Conservation (phyloP, 2,888 invertebrate genomes). For the Mystacides longicornis region DNA sequence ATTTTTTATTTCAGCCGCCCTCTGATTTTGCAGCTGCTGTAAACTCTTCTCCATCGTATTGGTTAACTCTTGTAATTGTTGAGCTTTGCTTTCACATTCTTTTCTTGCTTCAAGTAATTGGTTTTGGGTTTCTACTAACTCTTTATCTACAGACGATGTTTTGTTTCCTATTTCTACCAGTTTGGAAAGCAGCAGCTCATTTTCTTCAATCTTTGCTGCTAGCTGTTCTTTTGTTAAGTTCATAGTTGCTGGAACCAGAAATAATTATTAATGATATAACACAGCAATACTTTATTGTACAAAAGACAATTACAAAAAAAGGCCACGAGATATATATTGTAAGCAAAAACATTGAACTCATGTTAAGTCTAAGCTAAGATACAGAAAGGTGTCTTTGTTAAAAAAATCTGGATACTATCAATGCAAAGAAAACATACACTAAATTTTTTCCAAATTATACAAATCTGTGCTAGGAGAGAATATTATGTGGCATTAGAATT, state of each 20-base stretch:
- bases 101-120: conserved; percentile 13
- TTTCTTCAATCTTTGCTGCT: conserved; percentile 48
- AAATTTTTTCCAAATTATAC: too few relatives aligned
- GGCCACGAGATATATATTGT: too few relatives aligned
- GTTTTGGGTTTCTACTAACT: conserved; percentile 15
- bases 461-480: too few relatives aligned
- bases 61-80: conserved; percentile 17
- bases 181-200: conserved; percentile 37
- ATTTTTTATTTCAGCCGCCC: conserved; percentile 49
- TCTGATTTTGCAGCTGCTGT: conserved; percentile 35
- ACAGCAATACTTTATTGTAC: too few relatives aligned
- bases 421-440: too few relatives aligned
- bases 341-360: too few relatives aligned
- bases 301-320: too few relatives aligned
- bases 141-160: conserved; percentile 15
- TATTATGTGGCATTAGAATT: too few relatives aligned
- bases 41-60: conserved; percentile 22
- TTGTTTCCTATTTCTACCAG: conserved; percentile 17
- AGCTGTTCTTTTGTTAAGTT: conserved; percentile 45
- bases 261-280: too few relatives aligned
- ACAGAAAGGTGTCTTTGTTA: too few relatives aligned
- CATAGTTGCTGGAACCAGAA: conserved; percentile 36
- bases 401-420: too few relatives aligned
- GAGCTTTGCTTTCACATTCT: conserved; percentile 18
- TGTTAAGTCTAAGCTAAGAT: too few relatives aligned